phyloP scores from a whole-genome alignment of 2,888 invertebrate genomes.

The Spisula solida region DNA sequence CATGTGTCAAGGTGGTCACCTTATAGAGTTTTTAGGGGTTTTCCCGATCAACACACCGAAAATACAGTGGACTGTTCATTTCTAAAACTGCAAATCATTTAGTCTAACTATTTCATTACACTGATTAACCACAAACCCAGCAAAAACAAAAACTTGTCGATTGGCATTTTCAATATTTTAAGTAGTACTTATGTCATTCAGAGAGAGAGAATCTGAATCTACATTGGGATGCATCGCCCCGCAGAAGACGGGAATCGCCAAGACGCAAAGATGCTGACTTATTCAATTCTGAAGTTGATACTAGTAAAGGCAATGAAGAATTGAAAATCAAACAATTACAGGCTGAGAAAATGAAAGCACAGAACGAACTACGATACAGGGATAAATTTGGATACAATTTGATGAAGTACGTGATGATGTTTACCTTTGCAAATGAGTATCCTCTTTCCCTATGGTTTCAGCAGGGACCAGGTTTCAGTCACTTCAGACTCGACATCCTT shows the following conservation, averaged over 20 bases:
- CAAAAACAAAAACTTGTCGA: neutral
- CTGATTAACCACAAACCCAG: no score
- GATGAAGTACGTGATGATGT: constrained; percentile 35
- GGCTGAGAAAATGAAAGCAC: constrained; percentile 30
- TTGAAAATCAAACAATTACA: neutral
- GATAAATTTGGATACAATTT: constrained; percentile 46
- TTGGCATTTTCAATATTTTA: no score
- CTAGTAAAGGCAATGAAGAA: neutral
- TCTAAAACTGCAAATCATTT: neutral
- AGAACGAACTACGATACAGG: constrained; percentile 37
- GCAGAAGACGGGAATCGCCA: constrained; percentile 4
- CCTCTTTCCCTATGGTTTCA: no score
- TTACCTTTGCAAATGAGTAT: no score
- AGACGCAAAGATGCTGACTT: constrained; percentile 14
- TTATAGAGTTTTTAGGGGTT: no score
- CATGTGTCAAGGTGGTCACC: no score
- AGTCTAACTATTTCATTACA: neutral
- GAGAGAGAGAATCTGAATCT: neutral
- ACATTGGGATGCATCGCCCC: constrained; percentile 1
- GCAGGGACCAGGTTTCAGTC: no score
- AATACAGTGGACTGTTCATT: neutral
- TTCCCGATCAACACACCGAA: no score
- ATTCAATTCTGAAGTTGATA: neutral
- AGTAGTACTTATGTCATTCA: neutral
- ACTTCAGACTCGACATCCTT: no score